A percentile compares a stretch with the other conserved stretches of the same genome.
phyloP scores from a whole-genome alignment of 2,113 vertebrate species.

The Melanerpes aurifrons region DNA sequence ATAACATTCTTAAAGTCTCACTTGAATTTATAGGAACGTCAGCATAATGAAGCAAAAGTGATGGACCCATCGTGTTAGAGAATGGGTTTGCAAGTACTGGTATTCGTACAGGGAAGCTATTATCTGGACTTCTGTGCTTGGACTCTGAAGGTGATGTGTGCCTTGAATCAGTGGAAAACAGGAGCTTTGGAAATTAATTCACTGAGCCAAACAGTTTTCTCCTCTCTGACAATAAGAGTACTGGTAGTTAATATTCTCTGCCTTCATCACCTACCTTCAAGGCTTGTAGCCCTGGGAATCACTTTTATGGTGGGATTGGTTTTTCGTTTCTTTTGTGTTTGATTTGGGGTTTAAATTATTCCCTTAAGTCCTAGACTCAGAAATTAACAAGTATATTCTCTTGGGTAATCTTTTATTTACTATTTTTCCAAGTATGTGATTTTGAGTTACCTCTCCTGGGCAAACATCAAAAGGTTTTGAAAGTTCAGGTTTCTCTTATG shows the following conservation, averaged over 20 bases:
- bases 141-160: not conserved
- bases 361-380: not conserved
- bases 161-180: not conserved
- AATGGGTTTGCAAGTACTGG: not conserved
- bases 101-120: not conserved
- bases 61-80: not conserved
- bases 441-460: not conserved
- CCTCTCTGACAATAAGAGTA: not conserved
- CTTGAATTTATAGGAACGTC: not conserved
- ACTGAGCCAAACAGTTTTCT: not conserved
- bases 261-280: not conserved
- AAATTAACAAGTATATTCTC: not conserved
- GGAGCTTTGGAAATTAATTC: not conserved
- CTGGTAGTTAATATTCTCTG: not conserved
- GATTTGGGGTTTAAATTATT: conserved; percentile 12
- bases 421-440: not conserved
- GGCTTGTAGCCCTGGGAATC: not conserved
- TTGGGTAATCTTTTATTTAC: conserved; percentile 12
- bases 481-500: not conserved
- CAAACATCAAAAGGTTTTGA: not conserved
- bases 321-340: not conserved
- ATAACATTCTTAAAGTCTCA: not conserved
- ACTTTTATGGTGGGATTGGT: not conserved
- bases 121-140: not conserved
- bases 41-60: not conserved